These are phyloP conservation scores for Schmidtea mediterranea DNA, from an alignment of 1,140 invertebrate genomes.

Conservation along the genomic window DNA sequence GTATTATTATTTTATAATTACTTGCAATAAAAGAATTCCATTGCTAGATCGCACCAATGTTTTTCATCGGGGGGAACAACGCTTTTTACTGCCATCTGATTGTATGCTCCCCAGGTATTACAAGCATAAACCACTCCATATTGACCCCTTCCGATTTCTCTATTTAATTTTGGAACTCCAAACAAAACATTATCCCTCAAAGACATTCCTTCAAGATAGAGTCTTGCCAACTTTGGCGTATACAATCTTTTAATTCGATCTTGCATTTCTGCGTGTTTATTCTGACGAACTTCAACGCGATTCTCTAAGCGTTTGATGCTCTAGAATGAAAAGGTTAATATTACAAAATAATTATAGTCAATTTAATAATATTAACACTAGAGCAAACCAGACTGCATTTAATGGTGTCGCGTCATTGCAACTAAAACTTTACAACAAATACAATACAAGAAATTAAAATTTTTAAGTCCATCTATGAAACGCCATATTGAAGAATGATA, in stretches of 20 bases:
- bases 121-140: constrained; percentile 70
- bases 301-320: too few species aligned
- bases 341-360: too few species aligned
- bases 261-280: constrained; percentile 52
- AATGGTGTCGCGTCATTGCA: too few species aligned
- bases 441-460: too few species aligned
- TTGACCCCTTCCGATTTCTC: constrained; percentile 59
- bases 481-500: too few species aligned
- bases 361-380: too few species aligned
- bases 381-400: too few species aligned
- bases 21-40: constrained; percentile 49
- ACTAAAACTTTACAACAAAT: too few species aligned
- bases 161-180: constrained; percentile 34
- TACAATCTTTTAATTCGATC: constrained; percentile 39
- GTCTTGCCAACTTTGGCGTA: constrained; percentile 47
- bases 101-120: constrained; percentile 41
- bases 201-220: constrained; percentile 56
- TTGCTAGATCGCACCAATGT: constrained; percentile 64
- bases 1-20: constrained; percentile 9
- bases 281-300: constrained; percentile 32
- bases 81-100: constrained; percentile 57
- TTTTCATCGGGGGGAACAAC: constrained; percentile 62
- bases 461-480: too few species aligned
- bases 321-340: too few species aligned
- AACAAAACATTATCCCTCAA: constrained; percentile 46